Evolutionary conservation across 1,140 invertebrate species (phyloP).

Genomic region (Lasioglossum albipes): DNA sequence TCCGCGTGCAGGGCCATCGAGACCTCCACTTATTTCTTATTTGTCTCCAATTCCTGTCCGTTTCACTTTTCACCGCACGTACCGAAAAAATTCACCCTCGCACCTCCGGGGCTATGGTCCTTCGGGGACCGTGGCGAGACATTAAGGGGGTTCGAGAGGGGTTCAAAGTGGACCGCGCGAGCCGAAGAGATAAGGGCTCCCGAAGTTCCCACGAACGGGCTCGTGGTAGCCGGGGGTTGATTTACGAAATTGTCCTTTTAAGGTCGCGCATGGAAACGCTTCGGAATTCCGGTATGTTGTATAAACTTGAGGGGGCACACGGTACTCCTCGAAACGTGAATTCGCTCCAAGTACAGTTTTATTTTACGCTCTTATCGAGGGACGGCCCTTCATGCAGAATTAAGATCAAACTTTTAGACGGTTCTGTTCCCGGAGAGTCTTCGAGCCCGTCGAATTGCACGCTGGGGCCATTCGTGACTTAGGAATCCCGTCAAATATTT

Average conservation of each 20-base stretch:
- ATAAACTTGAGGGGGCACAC: not conserved
- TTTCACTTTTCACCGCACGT: slow-evolving; percentile 43
- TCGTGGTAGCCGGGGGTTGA: slow-evolving; percentile 6
- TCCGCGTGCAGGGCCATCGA: too few species aligned
- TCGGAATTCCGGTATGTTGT: slow-evolving; percentile 18
- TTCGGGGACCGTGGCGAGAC: slow-evolving; percentile 13
- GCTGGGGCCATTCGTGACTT: not conserved
- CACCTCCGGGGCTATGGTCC: slow-evolving; percentile 6
- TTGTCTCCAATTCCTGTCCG: too few species aligned
- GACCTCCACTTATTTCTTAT: not conserved
- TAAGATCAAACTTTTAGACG: slow-evolving; percentile 13
- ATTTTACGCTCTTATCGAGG: not conserved
- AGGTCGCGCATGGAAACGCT: not conserved
- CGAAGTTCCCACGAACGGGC: slow-evolving; percentile 24
- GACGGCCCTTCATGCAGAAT: slow-evolving; percentile 22
- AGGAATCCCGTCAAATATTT: not conserved
- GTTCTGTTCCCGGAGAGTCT: not conserved
- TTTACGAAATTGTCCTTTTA: slow-evolving; percentile 37
- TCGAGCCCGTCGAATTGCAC: not conserved
- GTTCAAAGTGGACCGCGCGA: slow-evolving; percentile 17
- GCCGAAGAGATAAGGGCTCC: slow-evolving; percentile 30
- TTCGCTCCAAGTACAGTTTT: slow-evolving; percentile 3
- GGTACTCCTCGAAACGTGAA: not conserved
- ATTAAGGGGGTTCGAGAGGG: slow-evolving; percentile 9
- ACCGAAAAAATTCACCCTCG: slow-evolving; percentile 41